A percentile compares a stretch with the other conserved stretches of the same genome.
phyloP scores from a whole-genome alignment of 2,888 invertebrate species.

The Agrotis clavis region DNA sequence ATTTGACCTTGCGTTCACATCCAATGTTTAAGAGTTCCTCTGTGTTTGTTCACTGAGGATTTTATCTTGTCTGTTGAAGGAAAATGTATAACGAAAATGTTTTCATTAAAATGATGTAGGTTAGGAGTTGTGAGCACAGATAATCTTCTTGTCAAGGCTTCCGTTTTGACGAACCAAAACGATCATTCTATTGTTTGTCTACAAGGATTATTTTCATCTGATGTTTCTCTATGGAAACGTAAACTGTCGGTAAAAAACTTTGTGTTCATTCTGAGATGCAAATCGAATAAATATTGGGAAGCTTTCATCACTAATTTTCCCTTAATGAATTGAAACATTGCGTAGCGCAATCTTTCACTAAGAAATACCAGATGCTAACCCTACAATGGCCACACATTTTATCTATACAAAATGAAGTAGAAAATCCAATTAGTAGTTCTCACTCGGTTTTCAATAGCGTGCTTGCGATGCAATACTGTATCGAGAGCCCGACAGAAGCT shows the following conservation, averaged over 20 bases:
- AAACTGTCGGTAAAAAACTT: slow-evolving; percentile 27
- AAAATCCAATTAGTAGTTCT: slow-evolving; percentile 80
- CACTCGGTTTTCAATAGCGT: slow-evolving; percentile 75
- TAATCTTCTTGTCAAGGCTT: slow-evolving; percentile 9
- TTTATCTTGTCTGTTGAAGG: slow-evolving; percentile 38
- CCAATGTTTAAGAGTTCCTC: slow-evolving; percentile 49
- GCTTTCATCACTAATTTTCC: slow-evolving; percentile 42
- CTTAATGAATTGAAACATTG: slow-evolving; percentile 53
- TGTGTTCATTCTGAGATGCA: slow-evolving; percentile 26
- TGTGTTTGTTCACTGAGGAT: slow-evolving; percentile 50
- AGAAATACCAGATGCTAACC: slow-evolving; percentile 32
- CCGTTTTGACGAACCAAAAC: background rate
- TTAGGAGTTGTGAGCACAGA: slow-evolving; percentile 8
- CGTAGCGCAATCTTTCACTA: slow-evolving; percentile 26
- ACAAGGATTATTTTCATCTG: background rate
- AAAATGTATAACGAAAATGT: slow-evolving; percentile 13
- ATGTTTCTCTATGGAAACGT: background rate
- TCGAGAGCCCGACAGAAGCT: slow-evolving; percentile 82
- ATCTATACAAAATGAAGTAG: slow-evolving; percentile 74
- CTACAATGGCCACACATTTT: slow-evolving; percentile 52
- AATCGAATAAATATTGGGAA: slow-evolving; percentile 48
- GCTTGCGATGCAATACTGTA: slow-evolving; percentile 69
- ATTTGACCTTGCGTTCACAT: slow-evolving; percentile 57
- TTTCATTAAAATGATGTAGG: slow-evolving; percentile 44
- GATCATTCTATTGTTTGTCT: background rate